Base-by-base conservation (phyloP, 2,113 vertebrate species). In the Jaculus jaculus region DNA sequence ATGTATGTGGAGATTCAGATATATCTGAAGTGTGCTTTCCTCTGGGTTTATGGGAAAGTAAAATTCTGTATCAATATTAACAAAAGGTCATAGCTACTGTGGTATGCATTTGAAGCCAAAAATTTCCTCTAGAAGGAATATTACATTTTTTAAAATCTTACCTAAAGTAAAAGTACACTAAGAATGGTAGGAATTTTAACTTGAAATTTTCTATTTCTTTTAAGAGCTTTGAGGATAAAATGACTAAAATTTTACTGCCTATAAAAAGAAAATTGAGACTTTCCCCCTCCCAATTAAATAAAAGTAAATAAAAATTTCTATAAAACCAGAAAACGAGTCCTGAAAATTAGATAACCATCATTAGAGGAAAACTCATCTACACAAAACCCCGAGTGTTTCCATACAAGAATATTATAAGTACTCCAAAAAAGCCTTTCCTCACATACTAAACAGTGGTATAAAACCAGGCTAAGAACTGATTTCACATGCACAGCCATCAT, bases 191-290 rank as follows among this genome's bases (percentile, higher is more conserved):
- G 2, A 1, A 39, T 89, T 73, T 69, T 77, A 63, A 54, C 61
- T 71, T 34, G 37, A 89, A 92, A 89, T 80, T 75, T 23, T 61
- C 1, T 26, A 72, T 78, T 82, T 75, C 30, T 30, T 89, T 69
- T 90, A 86, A 91, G 20, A 26, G 18, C 47, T 90, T 58, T 73
- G 32, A 61, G 71, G 54, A 82, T 84, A 91, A 42, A 92, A 34
- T 69, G 28, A 78, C 72, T 91, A 82, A 93, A 95, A 93, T 88
- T 37, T 72, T 85, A 90, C 79, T n/a, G 85, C 4, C 18, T 83
- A 66, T n/a, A 68, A 42, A 77, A 34, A 26, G 16, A 51, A 81
- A 54, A 84, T 89, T 61, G 66, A 58, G 26, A 16, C 3, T 73
- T 39, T 71, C 34, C 78, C 58, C 58, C 71, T 37, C 85, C 39